phyloP scores from a whole-genome alignment of 2,888 invertebrate species.

The Hyposoter didymator region DNA sequence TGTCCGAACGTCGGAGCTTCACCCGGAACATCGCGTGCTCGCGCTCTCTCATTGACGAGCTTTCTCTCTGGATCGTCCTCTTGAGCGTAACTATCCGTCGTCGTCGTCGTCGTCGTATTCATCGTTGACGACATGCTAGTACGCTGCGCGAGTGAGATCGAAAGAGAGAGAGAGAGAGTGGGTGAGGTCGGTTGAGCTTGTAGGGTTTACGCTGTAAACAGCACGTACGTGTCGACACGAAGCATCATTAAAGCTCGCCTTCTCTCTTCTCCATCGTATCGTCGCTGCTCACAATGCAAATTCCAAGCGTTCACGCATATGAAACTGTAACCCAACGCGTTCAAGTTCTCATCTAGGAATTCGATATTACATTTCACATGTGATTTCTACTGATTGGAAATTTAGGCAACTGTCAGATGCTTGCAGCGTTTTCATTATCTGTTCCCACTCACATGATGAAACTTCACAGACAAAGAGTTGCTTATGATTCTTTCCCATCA shows the following conservation, averaged over 20 bases:
- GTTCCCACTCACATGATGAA: not conserved
- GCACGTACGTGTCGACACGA: conserved; percentile 77
- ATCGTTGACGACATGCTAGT: conserved; percentile 53
- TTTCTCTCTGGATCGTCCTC: conserved; percentile 52
- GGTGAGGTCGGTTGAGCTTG: conserved; percentile 57
- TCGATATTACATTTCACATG: conserved; percentile 4
- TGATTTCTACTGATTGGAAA: not conserved
- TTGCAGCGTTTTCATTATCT: not conserved
- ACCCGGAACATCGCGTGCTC: conserved; percentile 51
- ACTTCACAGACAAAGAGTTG: not conserved
- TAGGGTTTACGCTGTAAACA: conserved; percentile 81
- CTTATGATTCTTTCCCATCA: not conserved
- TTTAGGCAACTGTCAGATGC: not conserved
- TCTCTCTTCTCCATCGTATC: conserved; percentile 36
- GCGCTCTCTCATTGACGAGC: conserved; percentile 46
- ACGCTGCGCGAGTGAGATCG: conserved; percentile 3
- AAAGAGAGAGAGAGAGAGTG: conserved; percentile 13
- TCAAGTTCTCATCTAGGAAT: not conserved
- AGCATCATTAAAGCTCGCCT: conserved; percentile 78
- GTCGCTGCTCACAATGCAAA: conserved; percentile 40
- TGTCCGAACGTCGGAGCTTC: conserved; percentile 55
- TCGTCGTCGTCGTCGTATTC: conserved; percentile 35
- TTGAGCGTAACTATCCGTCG: conserved; percentile 56
- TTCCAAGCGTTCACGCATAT: conserved; percentile 37
- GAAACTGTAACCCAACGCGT: not conserved